These are phyloP conservation scores for Lithophane ornitopus DNA, from an alignment of 2,888 invertebrate genomes.

Conservation along the genomic window DNA sequence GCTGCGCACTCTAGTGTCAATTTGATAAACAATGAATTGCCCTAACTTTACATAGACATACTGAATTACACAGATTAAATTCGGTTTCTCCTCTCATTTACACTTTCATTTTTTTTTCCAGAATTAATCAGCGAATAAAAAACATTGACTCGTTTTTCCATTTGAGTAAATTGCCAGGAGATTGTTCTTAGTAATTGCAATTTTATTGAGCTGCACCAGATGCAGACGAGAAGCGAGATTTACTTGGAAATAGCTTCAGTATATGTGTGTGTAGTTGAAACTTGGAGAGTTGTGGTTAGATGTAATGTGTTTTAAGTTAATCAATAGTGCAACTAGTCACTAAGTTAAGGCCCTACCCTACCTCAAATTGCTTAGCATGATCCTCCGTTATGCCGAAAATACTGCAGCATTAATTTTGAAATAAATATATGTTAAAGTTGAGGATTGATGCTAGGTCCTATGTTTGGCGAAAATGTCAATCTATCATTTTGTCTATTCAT, in stretches of 20 bases:
- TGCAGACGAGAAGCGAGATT: constrained; percentile 16
- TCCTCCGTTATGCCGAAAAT: no score
- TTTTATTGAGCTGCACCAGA: constrained; percentile 12
- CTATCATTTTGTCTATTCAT: no score
- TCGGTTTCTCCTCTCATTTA: neutral
- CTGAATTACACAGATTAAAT: neutral
- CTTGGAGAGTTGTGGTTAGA: neutral
- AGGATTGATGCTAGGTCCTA: no score
- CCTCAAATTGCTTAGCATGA: no score
- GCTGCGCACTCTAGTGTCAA: no score
- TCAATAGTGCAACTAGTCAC: no score
- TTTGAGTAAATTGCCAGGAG: constrained; percentile 8
- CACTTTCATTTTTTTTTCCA: constrained; percentile 8
- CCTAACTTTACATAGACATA: no score
- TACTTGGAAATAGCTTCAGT: constrained; percentile 3
- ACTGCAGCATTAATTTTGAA: no score
- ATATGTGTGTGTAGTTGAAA: neutral
- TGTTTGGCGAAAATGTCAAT: no score
- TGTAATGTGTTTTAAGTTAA: neutral
- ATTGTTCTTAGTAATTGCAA: constrained; percentile 36
- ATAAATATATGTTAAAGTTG: no score
- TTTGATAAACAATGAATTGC: no score
- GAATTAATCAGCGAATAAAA: constrained; percentile 34
- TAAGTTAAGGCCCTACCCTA: no score
- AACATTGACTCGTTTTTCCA: constrained; percentile 25